phyloP scores from a whole-genome alignment of 2,888 invertebrate genomes.

The Steinernema carpocapsae region DNA sequence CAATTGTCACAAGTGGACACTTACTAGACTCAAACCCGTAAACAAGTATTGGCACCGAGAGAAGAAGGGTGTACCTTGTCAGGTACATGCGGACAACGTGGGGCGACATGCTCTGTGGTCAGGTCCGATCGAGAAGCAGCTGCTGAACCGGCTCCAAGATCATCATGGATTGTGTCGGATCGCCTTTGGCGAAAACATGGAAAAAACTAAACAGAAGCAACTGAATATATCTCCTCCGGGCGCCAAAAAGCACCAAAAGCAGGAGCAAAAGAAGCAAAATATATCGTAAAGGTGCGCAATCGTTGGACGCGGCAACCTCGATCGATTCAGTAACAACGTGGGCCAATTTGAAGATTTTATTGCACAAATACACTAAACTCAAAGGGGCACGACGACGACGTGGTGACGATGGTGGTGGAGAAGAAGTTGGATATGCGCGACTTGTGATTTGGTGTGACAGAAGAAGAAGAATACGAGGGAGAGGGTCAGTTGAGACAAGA shows the following conservation, averaged over 20 bases:
- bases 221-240: background rate
- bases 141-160: background rate
- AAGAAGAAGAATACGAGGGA: background rate
- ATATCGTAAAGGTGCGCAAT: slow-evolving; percentile 25
- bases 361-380: slow-evolving; percentile 30
- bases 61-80: background rate
- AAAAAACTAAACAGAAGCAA: slow-evolving; percentile 13
- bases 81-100: background rate
- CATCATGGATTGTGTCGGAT: background rate
- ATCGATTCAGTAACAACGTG: slow-evolving; percentile 2
- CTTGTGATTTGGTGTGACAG: background rate
- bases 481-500: background rate
- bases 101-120: no score
- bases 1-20: background rate
- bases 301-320: slow-evolving; percentile 22
- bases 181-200: slow-evolving; percentile 4
- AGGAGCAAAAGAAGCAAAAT: background rate
- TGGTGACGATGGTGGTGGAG: no score
- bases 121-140: no score
- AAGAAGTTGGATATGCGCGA: slow-evolving; percentile 8
- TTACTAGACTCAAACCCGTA: slow-evolving; percentile 19
- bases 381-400: background rate
- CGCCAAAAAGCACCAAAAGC: background rate
- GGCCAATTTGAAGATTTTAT: background rate
- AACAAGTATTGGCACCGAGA: slow-evolving; percentile 1